Percentiles rank a stretch among this genome's conserved stretches.
Evolutionary conservation across 1,140 invertebrate species (phyloP).

Genomic region (Oncopodura yosiiana): DNA sequence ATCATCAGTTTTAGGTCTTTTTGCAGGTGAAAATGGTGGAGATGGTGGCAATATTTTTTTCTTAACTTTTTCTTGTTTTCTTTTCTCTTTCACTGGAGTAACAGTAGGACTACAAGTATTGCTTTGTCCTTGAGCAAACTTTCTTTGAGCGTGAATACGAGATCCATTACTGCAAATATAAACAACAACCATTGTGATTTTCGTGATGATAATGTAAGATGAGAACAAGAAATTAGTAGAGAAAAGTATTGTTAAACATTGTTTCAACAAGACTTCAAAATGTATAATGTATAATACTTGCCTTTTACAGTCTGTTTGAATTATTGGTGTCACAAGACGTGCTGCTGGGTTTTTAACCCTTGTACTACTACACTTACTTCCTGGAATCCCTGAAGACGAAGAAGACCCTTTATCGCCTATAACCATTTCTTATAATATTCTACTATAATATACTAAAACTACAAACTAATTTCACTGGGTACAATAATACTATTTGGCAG

Average conservation of each 20-base stretch:
- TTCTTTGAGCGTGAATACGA: constrained; percentile 71
- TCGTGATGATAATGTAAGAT: no score
- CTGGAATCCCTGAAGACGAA: no score
- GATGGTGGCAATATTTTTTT: constrained; percentile 42
- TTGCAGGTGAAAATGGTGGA: constrained; percentile 51
- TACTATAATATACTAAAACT: no score
- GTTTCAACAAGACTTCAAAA: neutral
- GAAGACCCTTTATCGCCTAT: no score
- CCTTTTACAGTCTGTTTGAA: neutral
- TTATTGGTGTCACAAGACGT: no score
- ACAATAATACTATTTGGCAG: no score
- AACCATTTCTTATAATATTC: no score
- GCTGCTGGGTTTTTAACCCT: no score
- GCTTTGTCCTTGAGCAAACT: constrained; percentile 71
- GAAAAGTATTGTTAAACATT: neutral
- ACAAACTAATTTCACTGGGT: no score
- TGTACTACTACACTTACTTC: no score
- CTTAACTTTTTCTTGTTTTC: constrained; percentile 42
- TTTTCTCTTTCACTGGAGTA: constrained; percentile 50
- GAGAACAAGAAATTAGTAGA: neutral
- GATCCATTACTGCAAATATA: constrained; percentile 1
- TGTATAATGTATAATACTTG: neutral
- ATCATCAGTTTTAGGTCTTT: constrained; percentile 76
- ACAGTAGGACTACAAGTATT: constrained; percentile 46
- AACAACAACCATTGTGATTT: neutral